Conservation (phyloP, 2,113 vertebrate species). For the Chamaea fasciata region DNA sequence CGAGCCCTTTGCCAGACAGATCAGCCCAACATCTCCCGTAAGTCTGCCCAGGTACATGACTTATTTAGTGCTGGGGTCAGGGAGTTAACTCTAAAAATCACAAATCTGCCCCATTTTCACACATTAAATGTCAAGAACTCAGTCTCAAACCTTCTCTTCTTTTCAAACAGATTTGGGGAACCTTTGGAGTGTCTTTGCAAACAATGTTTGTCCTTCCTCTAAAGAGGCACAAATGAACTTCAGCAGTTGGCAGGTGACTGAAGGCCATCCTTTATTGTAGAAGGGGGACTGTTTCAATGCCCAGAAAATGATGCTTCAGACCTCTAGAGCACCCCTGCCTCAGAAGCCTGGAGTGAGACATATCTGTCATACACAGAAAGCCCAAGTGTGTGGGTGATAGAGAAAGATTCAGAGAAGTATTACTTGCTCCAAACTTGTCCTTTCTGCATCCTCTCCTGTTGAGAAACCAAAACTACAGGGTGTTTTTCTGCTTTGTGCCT, state of each 20-base stretch:
- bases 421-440: not conserved
- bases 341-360: not conserved
- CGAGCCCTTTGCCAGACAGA: accelerated
- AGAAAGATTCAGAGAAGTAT: not conserved
- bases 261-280: not conserved
- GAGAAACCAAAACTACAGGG: not conserved
- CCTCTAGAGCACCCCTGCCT: not conserved
- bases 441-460: not conserved
- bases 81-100: not conserved
- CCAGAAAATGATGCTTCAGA: not conserved
- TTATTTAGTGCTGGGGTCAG: not conserved
- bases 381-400: not conserved
- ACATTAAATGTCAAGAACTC: not conserved
- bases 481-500: not conserved
- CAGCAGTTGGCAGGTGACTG: not conserved
- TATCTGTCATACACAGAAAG: not conserved
- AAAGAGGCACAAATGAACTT: not conserved
- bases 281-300: not conserved
- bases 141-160: not conserved
- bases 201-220: not conserved
- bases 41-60: not conserved
- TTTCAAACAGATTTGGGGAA: not conserved
- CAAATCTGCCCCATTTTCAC: not conserved
- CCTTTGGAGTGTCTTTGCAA: not conserved
- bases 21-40: not conserved